phyloP scores from a whole-genome alignment of 2,888 invertebrate genomes.

The Orthosia cruda region DNA sequence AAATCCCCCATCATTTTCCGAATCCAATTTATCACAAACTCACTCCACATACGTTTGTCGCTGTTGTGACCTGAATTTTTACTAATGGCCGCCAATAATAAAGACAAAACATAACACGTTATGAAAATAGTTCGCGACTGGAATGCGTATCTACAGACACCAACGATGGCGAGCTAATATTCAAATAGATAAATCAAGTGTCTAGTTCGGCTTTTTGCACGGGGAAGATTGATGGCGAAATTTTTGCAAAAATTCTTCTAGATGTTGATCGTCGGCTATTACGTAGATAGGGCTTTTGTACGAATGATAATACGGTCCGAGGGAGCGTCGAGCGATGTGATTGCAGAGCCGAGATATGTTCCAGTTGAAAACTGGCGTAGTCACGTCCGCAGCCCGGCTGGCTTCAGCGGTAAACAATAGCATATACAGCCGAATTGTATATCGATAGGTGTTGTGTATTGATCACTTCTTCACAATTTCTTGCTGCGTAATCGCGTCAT shows the following conservation, averaged over 20 bases:
- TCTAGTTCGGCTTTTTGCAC: conserved; percentile 83
- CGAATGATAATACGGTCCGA: conserved; percentile 79
- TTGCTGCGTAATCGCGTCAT: conserved; percentile 48
- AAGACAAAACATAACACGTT: conserved; percentile 63
- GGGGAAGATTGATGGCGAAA: conserved; percentile 85
- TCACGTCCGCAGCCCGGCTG: conserved; percentile 77
- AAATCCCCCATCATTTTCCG: conserved; percentile 55
- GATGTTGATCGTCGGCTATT: conserved; percentile 80
- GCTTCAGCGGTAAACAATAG: conserved; percentile 72
- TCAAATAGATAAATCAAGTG: conserved; percentile 89
- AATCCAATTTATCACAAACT: conserved; percentile 62
- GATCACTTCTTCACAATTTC: conserved; percentile 60
- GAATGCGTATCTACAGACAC: conserved; percentile 69
- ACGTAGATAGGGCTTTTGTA: conserved; percentile 79
- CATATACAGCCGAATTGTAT: conserved; percentile 65
- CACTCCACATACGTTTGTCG: conserved; percentile 54
- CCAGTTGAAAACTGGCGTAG: conserved; percentile 78
- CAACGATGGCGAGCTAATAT: conserved; percentile 81
- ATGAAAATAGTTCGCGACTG: conserved; percentile 65
- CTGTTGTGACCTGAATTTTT: conserved; percentile 61
- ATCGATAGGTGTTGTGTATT: conserved; percentile 67
- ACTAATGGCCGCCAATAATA: conserved; percentile 65
- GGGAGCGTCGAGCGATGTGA: conserved; percentile 68
- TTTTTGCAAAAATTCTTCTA: conserved; percentile 80
- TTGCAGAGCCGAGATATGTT: conserved; percentile 76